A percentile compares a stretch with the other conserved stretches of the same genome.
phyloP scores from a whole-genome alignment of 2,113 vertebrate species.

The Anguilla rostrata region DNA sequence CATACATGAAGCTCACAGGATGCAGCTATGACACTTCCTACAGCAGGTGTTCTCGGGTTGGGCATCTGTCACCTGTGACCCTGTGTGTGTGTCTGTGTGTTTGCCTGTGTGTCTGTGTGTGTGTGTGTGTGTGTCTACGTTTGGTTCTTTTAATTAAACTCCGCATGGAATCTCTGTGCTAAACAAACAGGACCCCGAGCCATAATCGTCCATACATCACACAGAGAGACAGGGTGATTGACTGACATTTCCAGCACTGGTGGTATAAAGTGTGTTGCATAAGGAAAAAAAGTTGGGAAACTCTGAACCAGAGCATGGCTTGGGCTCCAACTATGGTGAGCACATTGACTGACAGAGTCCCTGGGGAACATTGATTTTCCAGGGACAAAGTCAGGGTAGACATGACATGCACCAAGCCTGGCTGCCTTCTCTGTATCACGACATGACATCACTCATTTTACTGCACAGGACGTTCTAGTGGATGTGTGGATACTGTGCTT shows the following conservation, averaged over 20 bases:
- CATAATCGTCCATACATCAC: not conserved
- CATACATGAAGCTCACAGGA: not conserved
- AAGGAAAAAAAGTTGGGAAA: no score
- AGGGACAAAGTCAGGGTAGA: no score
- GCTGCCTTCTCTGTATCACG: no score
- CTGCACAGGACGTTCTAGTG: no score
- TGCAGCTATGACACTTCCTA: no score
- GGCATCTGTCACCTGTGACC: not conserved
- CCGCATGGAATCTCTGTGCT: not conserved
- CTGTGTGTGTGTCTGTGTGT: not conserved
- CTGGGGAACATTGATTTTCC: not conserved
- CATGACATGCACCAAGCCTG: no score
- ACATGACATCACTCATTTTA: no score
- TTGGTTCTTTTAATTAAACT: slow-evolving; percentile 3
- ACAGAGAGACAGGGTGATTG: not conserved
- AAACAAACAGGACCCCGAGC: not conserved
- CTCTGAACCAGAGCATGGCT: slow-evolving; percentile 71
- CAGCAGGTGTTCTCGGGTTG: no score
- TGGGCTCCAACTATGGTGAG: slow-evolving; percentile 50
- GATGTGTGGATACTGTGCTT: no score
- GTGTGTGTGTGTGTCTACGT: not conserved
- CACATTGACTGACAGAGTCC: not conserved
- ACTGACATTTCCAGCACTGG: not conserved
- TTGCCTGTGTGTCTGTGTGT: no score
- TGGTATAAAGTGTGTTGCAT: no score